Evolutionary conservation across 2,113 vertebrate species (phyloP).

Genomic region (Neofelis nebulosa): DNA sequence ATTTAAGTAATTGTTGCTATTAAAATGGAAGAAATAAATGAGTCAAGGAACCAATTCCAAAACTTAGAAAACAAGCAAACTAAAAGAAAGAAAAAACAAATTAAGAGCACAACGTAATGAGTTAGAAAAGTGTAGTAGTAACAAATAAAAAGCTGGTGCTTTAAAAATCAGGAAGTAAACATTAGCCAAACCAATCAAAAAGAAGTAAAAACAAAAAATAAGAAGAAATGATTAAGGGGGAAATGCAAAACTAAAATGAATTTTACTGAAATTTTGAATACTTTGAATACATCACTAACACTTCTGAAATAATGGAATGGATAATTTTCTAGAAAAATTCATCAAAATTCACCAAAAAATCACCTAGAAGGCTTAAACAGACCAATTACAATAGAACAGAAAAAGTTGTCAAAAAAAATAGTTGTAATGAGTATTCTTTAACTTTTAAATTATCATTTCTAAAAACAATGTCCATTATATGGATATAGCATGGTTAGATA

Average conservation of each 20-base stretch:
- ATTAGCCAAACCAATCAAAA: not conserved
- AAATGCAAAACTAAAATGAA: not conserved
- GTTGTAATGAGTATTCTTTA: not conserved
- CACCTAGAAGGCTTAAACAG: not conserved
- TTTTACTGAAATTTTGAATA: not conserved
- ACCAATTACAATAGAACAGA: not conserved
- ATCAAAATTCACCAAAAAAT: not conserved
- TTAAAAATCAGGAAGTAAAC: not conserved
- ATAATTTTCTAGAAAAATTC: not conserved
- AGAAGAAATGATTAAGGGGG: not conserved
- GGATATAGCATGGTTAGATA: not conserved
- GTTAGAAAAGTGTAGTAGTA: not conserved
- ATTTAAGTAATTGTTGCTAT: not conserved
- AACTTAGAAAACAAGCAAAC: not conserved
- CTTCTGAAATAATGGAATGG: not conserved
- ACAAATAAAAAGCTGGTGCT: not conserved
- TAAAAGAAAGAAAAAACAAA: not conserved
- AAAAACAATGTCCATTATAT: not conserved
- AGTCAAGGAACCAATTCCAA: not conserved
- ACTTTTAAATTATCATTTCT: not conserved
- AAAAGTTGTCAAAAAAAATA: not conserved
- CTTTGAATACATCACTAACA: not conserved
- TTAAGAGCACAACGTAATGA: not conserved
- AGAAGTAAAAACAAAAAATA: not conserved
- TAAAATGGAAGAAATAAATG: not conserved